Conservation (phyloP, 2,888 invertebrate species). For the Protodeltote pygarga region DNA sequence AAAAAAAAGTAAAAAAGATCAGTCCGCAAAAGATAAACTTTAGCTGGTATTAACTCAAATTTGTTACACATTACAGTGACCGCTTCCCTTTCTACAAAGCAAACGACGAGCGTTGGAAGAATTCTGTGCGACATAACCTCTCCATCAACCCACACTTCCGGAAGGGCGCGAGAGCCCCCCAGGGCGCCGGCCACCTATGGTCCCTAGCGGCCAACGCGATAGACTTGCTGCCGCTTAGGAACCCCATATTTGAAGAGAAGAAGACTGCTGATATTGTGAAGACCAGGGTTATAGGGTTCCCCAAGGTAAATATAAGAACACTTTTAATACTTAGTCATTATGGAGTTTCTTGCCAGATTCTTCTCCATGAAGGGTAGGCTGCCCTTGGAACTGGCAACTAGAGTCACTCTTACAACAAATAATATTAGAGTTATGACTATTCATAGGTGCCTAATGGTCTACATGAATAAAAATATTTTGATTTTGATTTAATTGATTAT, state of each 20-base stretch:
- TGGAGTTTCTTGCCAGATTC: too few relatives aligned
- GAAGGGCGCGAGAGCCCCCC: slow-evolving; percentile 94
- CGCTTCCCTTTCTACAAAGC: slow-evolving; percentile 96
- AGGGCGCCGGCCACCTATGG: slow-evolving; percentile 96
- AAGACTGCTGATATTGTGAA: slow-evolving; percentile 52
- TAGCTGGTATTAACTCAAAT: not conserved
- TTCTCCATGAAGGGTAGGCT: too few relatives aligned
- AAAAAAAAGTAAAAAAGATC: too few relatives aligned
- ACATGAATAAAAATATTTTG: not conserved
- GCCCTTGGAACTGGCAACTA: too few relatives aligned
- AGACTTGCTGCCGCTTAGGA: slow-evolving; percentile 75
- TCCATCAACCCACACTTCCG: slow-evolving; percentile 97
- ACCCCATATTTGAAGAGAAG: slow-evolving; percentile 61
- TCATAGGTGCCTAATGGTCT: too few relatives aligned
- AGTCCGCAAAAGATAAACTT: too few relatives aligned
- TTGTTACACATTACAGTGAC: slow-evolving; percentile 87
- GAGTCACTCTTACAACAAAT: too few relatives aligned
- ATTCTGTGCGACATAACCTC: slow-evolving; percentile 95
- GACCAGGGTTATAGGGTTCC: slow-evolving; percentile 68
- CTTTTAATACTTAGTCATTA: not conserved
- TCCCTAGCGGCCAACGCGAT: slow-evolving; percentile 90
- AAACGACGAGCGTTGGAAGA: slow-evolving; percentile 97
- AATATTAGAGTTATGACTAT: too few relatives aligned
- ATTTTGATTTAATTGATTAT: too few relatives aligned
- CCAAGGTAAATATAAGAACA: slow-evolving; percentile 64